Evolutionary conservation across 2,113 vertebrate genomes (phyloP).

Genomic region (Corydoras sp.): DNA sequence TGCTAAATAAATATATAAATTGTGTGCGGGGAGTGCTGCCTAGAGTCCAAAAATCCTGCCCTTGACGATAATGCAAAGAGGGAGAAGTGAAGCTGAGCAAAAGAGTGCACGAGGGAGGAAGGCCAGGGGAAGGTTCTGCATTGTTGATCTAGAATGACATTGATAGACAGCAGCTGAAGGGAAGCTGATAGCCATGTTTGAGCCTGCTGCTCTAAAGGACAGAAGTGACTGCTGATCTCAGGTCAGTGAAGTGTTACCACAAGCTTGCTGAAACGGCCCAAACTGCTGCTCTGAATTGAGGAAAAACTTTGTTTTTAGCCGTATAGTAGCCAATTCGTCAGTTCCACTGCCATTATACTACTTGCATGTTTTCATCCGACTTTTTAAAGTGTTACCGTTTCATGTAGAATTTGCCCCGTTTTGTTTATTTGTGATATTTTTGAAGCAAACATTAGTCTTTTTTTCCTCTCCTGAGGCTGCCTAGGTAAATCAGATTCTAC

Average conservation of each 20-base stretch:
- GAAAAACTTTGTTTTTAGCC: slow-evolving; percentile 47
- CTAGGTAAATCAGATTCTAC: slow-evolving; percentile 22
- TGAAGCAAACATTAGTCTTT: not conserved
- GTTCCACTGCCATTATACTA: slow-evolving; percentile 46
- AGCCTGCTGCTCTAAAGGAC: slow-evolving; percentile 68
- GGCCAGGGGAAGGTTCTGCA: slow-evolving; percentile 65
- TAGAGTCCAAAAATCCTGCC: slow-evolving; percentile 61
- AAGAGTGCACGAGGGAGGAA: slow-evolving; percentile 53
- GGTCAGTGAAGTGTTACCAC: slow-evolving; percentile 69
- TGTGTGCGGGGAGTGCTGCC: slow-evolving; percentile 36
- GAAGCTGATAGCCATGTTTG: slow-evolving; percentile 76
- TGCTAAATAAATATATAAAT: slow-evolving; percentile 66
- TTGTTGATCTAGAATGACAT: slow-evolving; percentile 76
- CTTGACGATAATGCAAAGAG: slow-evolving; percentile 56
- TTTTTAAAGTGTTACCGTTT: not conserved
- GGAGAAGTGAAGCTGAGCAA: slow-evolving; percentile 53
- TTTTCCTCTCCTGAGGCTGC: slow-evolving; percentile 20
- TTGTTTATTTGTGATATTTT: slow-evolving; percentile 16
- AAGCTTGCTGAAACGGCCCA: slow-evolving; percentile 53
- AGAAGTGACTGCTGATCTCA: slow-evolving; percentile 65
- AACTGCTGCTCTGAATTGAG: slow-evolving; percentile 47
- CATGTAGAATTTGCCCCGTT: slow-evolving; percentile 9
- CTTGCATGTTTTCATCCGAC: slow-evolving; percentile 37
- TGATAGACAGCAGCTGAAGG: slow-evolving; percentile 74
- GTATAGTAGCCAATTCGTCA: slow-evolving; percentile 53